phyloP scores from a whole-genome alignment of 2,797 vertebrate species.

The Salmo trutta region DNA sequence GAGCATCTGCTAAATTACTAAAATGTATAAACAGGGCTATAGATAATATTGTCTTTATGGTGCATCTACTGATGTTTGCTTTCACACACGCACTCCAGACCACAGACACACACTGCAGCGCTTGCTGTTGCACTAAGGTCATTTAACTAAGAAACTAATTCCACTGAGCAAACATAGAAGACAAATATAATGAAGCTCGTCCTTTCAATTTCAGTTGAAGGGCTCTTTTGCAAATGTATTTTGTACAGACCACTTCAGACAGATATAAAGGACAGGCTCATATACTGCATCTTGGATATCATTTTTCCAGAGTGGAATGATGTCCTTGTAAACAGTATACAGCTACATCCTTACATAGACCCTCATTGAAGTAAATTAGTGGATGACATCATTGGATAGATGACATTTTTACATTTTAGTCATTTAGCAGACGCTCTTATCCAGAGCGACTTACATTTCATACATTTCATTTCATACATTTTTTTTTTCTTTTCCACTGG shows the following conservation, averaged over 20 bases:
- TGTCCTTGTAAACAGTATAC: not conserved
- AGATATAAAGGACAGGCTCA: conserved; percentile 6
- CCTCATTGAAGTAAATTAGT: not conserved
- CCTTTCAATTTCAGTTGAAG: not conserved
- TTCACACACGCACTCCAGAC: too few relatives aligned
- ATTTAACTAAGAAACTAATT: not conserved
- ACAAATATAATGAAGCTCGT: not conserved
- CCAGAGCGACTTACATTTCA: too few relatives aligned
- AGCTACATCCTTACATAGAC: not conserved
- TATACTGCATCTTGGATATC: not conserved
- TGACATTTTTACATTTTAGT: too few relatives aligned
- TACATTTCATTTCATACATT: too few relatives aligned
- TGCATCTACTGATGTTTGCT: too few relatives aligned
- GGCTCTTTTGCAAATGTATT: not conserved
- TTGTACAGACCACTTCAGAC: not conserved
- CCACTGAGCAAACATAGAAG: not conserved
- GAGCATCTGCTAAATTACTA: too few relatives aligned
- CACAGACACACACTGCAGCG: too few relatives aligned
- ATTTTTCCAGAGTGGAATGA: too few relatives aligned
- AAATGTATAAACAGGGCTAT: too few relatives aligned
- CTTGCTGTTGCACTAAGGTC: not conserved
- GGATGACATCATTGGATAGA: conserved; percentile 26
- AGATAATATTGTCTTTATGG: too few relatives aligned
- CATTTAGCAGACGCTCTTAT: too few relatives aligned
- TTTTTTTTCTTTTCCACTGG: too few relatives aligned